phyloP scores from a whole-genome alignment of 2,797 vertebrate genomes.

The Gorsachius magnificus region DNA sequence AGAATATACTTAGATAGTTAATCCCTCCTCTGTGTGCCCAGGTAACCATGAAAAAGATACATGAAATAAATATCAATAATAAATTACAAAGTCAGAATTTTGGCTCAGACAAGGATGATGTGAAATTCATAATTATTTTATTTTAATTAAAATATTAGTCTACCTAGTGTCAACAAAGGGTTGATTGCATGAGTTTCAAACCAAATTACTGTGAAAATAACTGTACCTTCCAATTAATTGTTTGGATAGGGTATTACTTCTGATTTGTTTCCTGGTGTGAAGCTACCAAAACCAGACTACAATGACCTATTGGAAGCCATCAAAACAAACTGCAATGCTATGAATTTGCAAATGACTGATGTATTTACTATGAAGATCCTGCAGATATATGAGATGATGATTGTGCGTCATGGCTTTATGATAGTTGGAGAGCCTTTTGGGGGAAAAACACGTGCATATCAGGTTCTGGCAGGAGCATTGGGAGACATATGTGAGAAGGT shows the following conservation, averaged over 20 bases:
- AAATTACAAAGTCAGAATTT: background rate
- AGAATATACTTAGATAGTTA: background rate
- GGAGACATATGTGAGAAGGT: constrained; percentile 85
- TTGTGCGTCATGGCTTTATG: constrained; percentile 93
- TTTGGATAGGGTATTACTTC: constrained; percentile 88
- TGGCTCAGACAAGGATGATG: background rate
- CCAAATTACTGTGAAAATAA: background rate
- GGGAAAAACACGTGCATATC: constrained; percentile 88
- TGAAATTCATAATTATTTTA: background rate
- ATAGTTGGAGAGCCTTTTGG: constrained; percentile 92
- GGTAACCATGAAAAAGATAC: background rate
- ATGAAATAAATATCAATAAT: background rate
- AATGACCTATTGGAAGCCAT: constrained; percentile 82
- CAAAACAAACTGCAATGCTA: constrained; percentile 78
- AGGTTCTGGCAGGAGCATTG: constrained; percentile 85
- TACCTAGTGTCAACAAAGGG: background rate
- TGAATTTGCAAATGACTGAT: constrained; percentile 89
- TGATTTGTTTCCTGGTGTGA: constrained; percentile 90
- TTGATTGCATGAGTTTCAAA: background rate
- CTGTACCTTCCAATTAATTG: background rate
- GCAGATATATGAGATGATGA: constrained; percentile 94
- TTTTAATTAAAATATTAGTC: background rate
- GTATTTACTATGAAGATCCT: constrained; percentile 89
- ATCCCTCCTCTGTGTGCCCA: background rate
- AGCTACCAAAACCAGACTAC: constrained; percentile 88